Evolutionary conservation across 2,888 invertebrate genomes (phyloP).

Genomic region (Philaethria dido): DNA sequence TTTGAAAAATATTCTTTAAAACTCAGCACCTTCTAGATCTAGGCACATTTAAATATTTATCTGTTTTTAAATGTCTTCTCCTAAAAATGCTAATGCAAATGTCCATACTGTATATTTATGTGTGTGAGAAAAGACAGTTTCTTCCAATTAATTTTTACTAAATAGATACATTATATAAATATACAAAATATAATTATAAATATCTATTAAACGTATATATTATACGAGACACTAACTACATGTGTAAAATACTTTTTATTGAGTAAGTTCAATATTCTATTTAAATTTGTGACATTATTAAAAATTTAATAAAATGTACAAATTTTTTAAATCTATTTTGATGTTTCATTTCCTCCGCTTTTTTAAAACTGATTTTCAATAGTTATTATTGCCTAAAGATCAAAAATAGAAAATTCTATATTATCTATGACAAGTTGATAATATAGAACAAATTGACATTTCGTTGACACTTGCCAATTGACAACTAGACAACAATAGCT

Average conservation of each 20-base stretch:
- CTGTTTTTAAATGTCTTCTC: not conserved
- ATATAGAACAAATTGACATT: not conserved
- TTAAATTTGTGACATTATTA: constrained; percentile 19
- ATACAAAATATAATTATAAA: constrained; percentile 9
- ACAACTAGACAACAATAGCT: too few species aligned
- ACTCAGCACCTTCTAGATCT: not conserved
- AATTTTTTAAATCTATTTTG: constrained; percentile 56
- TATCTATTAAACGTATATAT: constrained; percentile 8
- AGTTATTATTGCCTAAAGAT: too few species aligned
- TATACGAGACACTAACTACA: not conserved
- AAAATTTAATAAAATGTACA: constrained; percentile 57
- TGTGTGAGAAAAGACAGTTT: not conserved
- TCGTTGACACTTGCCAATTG: not conserved
- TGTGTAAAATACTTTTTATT: constrained; percentile 10
- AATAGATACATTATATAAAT: not conserved
- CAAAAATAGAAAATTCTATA: too few species aligned
- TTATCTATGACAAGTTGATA: too few species aligned
- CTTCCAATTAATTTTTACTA: not conserved
- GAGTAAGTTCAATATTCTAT: constrained; percentile 13
- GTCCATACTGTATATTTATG: not conserved
- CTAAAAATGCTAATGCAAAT: not conserved
- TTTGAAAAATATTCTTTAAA: not conserved
- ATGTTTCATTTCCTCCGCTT: constrained; percentile 50
- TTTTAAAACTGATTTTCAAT: not conserved
- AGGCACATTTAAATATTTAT: not conserved